These are phyloP conservation scores for Endotricha flammealis DNA, from an alignment of 2,888 invertebrate species.

Conservation along the genomic window DNA sequence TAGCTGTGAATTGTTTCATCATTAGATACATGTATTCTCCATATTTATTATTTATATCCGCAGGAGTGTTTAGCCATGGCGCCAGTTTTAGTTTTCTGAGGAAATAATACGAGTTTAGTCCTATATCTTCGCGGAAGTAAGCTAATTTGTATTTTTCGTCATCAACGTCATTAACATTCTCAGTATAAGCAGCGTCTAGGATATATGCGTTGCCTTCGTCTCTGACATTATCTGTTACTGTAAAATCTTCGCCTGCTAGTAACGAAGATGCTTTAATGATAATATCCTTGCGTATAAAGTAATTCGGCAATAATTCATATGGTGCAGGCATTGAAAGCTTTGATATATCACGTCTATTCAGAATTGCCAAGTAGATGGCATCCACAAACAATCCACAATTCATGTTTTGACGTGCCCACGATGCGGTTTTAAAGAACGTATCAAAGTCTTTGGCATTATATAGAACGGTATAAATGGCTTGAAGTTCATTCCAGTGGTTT, in stretches of 20 bases:
- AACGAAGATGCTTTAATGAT: slow-evolving; percentile 64
- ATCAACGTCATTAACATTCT: slow-evolving; percentile 51
- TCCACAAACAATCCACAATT: slow-evolving; percentile 82
- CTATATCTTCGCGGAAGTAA: slow-evolving; percentile 86
- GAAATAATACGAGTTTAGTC: slow-evolving; percentile 82
- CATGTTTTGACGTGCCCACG: slow-evolving; percentile 78
- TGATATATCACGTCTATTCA: slow-evolving; percentile 77
- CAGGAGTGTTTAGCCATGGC: slow-evolving; percentile 70
- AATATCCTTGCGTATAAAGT: slow-evolving; percentile 80
- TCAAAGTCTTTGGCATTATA: slow-evolving; percentile 77
- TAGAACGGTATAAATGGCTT: slow-evolving; percentile 65
- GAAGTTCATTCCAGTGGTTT: slow-evolving; percentile 48
- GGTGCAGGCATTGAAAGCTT: slow-evolving; percentile 80
- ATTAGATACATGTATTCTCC: slow-evolving; percentile 81
- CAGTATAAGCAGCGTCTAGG: slow-evolving; percentile 59
- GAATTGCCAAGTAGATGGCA: slow-evolving; percentile 76
- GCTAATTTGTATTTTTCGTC: slow-evolving; percentile 78
- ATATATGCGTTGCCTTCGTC: slow-evolving; percentile 59
- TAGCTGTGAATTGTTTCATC: slow-evolving; percentile 82
- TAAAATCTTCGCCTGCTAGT: slow-evolving; percentile 40
- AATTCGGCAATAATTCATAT: slow-evolving; percentile 83
- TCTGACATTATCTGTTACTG: slow-evolving; percentile 37
- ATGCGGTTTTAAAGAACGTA: slow-evolving; percentile 76
- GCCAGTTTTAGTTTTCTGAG: slow-evolving; percentile 72
- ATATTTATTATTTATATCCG: slow-evolving; percentile 62